Conservation (phyloP, 2,113 vertebrate species). For the Arothron firmamentum region DNA sequence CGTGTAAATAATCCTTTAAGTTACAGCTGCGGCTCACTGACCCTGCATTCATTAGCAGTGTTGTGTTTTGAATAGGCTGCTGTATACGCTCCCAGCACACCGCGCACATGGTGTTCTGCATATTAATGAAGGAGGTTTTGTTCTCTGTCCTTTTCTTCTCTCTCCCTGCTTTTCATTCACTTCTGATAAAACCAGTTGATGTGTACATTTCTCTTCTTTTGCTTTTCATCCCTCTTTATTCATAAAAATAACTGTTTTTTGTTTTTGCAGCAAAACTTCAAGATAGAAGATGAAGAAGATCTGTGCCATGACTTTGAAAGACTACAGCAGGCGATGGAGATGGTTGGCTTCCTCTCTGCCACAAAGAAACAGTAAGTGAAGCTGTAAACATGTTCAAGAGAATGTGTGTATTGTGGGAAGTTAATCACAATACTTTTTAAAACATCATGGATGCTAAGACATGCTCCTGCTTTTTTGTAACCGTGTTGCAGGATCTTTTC, state of each 20-base stretch:
- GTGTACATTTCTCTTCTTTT: background rate
- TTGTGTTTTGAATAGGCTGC: conserved; percentile 35
- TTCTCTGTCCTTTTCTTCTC: conserved; percentile 2
- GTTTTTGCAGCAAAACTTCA: conserved; percentile 87
- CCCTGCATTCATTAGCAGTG: conserved; percentile 24
- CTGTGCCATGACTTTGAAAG: conserved; percentile 92
- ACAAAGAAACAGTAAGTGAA: conserved; percentile 91
- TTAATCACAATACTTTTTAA: background rate
- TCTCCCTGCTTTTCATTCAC: conserved; percentile 1
- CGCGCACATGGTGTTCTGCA: conserved; percentile 43
- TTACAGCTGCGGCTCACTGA: conserved; percentile 9
- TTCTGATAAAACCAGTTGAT: conserved; percentile 5
- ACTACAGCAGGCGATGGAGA: conserved; percentile 98
- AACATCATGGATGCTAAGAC: conserved; percentile 1
- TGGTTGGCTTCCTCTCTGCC: conserved; percentile 95
- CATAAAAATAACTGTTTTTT: background rate
- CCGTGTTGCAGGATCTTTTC: conserved; percentile 86
- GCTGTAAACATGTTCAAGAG: background rate
- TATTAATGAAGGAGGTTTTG: conserved; percentile 56
- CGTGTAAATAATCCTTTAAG: conserved; percentile 13
- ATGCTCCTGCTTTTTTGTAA: conserved; percentile 3
- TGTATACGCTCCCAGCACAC: conserved; percentile 19
- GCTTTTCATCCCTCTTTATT: background rate
- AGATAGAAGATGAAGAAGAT: conserved; percentile 95
- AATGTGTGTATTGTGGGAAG: background rate